phyloP scores from a whole-genome alignment of 2,888 invertebrate genomes.

The Papilio elwesi region DNA sequence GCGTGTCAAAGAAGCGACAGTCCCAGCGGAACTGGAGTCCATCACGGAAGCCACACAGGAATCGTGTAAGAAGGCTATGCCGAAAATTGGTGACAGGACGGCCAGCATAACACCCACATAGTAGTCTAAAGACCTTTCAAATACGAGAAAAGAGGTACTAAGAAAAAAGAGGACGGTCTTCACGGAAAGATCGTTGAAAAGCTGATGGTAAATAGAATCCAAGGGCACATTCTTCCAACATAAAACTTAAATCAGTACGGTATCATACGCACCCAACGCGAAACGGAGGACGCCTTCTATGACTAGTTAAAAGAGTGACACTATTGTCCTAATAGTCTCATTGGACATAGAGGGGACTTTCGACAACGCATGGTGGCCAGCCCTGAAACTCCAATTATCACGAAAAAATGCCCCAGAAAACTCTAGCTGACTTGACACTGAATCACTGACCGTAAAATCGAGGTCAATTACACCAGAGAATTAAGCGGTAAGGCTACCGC shows the following conservation, averaged over 20 bases:
- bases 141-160: constrained; percentile 4
- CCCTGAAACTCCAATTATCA: background rate
- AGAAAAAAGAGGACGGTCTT: constrained; percentile 39
- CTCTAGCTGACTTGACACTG: constrained; percentile 11
- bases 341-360: constrained; percentile 1
- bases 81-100: constrained; percentile 7
- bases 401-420: constrained; percentile 2
- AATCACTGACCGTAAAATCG: constrained; percentile 21
- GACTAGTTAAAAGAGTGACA: background rate
- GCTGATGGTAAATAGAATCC: constrained; percentile 20
- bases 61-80: constrained; percentile 30
- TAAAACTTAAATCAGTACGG: background rate
- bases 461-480: constrained; percentile 23
- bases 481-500: background rate
- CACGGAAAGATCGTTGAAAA: constrained; percentile 31
- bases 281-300: background rate
- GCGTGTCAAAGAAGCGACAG: background rate
- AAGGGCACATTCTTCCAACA: constrained; percentile 13
- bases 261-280: background rate
- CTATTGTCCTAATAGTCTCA: background rate
- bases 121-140: constrained; percentile 25
- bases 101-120: constrained; percentile 21
- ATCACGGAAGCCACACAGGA: constrained; percentile 26
- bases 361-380: constrained; percentile 7
- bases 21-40: constrained; percentile 21